Conservation (phyloP, 2,797 vertebrate species). For the Chloroceryle amazona region DNA sequence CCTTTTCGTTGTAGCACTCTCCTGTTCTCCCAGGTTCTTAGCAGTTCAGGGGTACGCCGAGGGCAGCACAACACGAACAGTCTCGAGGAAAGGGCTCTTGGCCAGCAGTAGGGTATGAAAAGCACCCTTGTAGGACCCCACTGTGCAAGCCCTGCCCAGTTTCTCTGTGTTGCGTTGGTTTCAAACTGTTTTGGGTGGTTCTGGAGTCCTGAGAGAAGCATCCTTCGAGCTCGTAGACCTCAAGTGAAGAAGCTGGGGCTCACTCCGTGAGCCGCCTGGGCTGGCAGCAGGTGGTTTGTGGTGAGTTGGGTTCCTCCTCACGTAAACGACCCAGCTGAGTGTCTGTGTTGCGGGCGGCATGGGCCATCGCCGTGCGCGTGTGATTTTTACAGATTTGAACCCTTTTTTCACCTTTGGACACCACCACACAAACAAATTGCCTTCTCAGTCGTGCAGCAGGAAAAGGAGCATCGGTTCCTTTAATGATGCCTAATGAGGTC, state of each 20-base stretch:
- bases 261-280: not conserved
- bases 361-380: accelerated
- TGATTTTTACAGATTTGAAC: not conserved
- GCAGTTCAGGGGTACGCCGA: not conserved
- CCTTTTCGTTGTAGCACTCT: too few relatives aligned
- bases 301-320: not conserved
- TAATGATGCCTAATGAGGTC: slow-evolving; percentile 38
- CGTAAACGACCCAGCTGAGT: not conserved
- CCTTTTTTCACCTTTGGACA: not conserved
- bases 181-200: not conserved
- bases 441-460: not conserved
- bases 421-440: not conserved
- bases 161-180: not conserved
- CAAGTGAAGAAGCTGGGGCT: not conserved
- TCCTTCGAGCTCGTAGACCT: not conserved
- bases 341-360: too few relatives aligned
- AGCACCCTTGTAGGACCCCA: not conserved
- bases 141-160: not conserved
- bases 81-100: not conserved
- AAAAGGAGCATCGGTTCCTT: not conserved
- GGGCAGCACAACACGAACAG: not conserved
- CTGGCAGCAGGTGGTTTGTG: too few relatives aligned
- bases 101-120: not conserved
- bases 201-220: not conserved
- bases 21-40: not conserved